Evolutionary conservation across 2,888 invertebrate species (phyloP), one percentile per base, ranked within the genome.

Genomic region (Troides helena): DNA sequence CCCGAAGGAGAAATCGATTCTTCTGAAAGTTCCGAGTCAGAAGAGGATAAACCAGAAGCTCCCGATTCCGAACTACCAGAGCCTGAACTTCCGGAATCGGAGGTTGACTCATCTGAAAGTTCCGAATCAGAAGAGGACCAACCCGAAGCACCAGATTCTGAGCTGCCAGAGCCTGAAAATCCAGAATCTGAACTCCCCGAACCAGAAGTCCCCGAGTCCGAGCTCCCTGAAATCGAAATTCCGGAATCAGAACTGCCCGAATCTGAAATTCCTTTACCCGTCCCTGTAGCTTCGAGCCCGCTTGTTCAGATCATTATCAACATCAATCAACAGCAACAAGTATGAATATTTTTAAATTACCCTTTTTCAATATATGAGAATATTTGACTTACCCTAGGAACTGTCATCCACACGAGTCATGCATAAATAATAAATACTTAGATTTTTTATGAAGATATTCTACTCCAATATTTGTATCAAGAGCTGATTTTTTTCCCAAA

Each of bases 221-320:
- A 53, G 12, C 50, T 14, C 0, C 10, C 4, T 10, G 17, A 18
- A 14, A 6, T 14, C 3, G 50, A 53, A 36, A 36, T 5, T 53
- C 70, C 73, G 12, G 65, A 62, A 5, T 71, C 73, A 4, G 61
- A 25, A 12, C 23, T 62, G 0, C 65, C 65, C 50, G 70, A 67
- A 67, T 74, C 72, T 70, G 72, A 77, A 72, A 71, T 14, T 65
- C 75, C 75, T 62, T 73, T 75, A 63, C 73, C 77, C 65, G 71
- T 14, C 65, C 75, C 75, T 62, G 73, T 75, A 63, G 73, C 77
- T 66, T 72, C 75, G 72, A 81, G 81, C 79, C 85, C 87, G 71
- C 82, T 85, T 56, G 84, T 86, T 17, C 80, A 85, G 75, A 81
- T 83, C 77, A 80, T 84, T 77, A 70, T 82, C 71, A 84, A 85